Percentiles rank a stretch among this genome's conserved stretches.
Conservation (phyloP, 2,113 vertebrate species). For the Ranitomeya variabilis region DNA sequence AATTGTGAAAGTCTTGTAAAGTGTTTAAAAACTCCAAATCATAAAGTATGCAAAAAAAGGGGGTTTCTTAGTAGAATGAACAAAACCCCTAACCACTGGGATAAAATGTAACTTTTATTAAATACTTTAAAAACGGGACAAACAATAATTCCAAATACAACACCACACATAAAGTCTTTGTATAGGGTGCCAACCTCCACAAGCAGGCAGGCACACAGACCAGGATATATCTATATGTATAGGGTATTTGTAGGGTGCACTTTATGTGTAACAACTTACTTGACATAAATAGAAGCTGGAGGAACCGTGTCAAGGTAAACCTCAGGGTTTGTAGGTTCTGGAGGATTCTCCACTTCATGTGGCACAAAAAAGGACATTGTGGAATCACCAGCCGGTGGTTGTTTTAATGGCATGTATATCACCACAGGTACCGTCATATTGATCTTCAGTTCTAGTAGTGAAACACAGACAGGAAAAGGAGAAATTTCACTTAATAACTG, state of each 20-base stretch:
- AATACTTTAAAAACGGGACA: too few species aligned
- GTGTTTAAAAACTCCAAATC: too few species aligned
- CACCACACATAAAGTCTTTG: too few species aligned
- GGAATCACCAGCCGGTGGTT: not conserved
- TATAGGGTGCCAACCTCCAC: too few species aligned
- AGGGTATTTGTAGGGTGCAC: too few species aligned
- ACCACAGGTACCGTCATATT: conserved; percentile 43
- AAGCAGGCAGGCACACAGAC: too few species aligned
- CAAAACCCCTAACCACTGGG: too few species aligned
- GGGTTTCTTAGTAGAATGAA: too few species aligned
- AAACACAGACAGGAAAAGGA: not conserved
- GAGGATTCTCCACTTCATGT: conserved; percentile 46
- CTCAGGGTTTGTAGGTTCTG: conserved; percentile 40
- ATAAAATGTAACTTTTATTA: too few species aligned
- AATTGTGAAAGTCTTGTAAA: not conserved
- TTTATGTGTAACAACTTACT: conserved; percentile 4
- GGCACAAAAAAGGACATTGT: conserved; percentile 59
- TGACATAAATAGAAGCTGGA: conserved; percentile 14
- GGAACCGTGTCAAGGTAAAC: not conserved
- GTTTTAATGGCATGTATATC: not conserved
- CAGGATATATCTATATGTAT: too few species aligned
- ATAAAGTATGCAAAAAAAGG: too few species aligned
- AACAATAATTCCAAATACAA: too few species aligned
- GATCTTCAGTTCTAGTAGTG: conserved; percentile 10
- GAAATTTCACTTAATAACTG: not conserved